Evolutionary conservation across 2,888 invertebrate genomes (phyloP), one percentile per base, ranked within the genome.

Genomic region (Itoplectis maculator): DNA sequence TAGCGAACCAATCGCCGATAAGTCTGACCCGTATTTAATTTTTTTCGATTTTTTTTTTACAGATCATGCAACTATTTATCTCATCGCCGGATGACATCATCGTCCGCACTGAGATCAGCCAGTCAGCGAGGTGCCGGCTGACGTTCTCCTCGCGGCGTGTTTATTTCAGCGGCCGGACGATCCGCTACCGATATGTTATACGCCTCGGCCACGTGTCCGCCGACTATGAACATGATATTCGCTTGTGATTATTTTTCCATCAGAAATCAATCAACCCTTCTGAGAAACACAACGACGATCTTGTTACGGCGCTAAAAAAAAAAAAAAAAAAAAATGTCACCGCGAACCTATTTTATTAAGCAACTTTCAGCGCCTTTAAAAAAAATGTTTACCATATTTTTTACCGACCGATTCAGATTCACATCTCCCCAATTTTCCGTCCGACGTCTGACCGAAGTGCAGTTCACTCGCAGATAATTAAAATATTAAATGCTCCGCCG

Each of bases 21-120:
- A 37, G 6, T 15, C 59, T 9, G 59, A 15, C 15, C 15, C 15
- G 37, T 35, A 59, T 37, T 59, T 59, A 20, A 20, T 54, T 20
- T 11, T 23, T 23, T 45, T 45, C 4, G 13, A 45, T 45, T 45
- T 54, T 13, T 23, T 23, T 54, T 23, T 23, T 6, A 59, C 18
- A 23, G 11, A 54, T 35, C 56, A 15, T 15, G 51, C 51, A 51
- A 51, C 15, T 59, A 59, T 59, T 3, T 59, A 37, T 35, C 59
- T 37, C 59, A 15, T 59, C 37, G 59, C 35, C 15, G 15, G 15
- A 59, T 59, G 37, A 59, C 35, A 13, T 59, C 59, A 59, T 59
- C 35, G n/a, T 5, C n/a, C n/a, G 23, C 13, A 29, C 29, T 37
- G 8, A 59, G 15, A 35, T 37, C 35, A 37, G 59, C 29, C 7